Conservation (phyloP, 2,113 vertebrate genomes). For the Zapornia atra region DNA sequence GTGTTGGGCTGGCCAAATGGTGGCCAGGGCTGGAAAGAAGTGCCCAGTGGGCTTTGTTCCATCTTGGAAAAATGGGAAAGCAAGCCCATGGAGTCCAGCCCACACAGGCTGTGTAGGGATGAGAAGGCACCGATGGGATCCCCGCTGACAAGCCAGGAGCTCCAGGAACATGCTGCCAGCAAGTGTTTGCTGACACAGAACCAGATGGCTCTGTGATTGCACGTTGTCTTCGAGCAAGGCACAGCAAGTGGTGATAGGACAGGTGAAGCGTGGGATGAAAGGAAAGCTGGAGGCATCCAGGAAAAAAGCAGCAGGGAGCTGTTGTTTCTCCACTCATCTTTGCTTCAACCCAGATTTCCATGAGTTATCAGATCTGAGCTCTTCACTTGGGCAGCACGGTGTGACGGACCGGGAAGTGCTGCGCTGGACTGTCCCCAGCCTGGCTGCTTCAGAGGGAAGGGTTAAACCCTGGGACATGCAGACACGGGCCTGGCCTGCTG, state of each 20-base stretch:
- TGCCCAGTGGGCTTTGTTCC: not conserved
- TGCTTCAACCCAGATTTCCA: rapidly evolving
- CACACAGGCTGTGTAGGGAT: not conserved
- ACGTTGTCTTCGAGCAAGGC: not conserved
- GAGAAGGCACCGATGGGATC: not conserved
- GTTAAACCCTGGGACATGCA: not conserved
- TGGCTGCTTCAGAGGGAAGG: rapidly evolving
- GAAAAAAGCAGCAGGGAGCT: not conserved
- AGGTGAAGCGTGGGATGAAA: not conserved
- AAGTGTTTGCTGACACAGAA: not conserved
- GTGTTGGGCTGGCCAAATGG: not conserved
- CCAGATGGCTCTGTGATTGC: not conserved
- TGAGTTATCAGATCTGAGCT: not conserved
- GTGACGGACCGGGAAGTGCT: rapidly evolving
- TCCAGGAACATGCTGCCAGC: rapidly evolving
- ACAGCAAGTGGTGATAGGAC: not conserved
- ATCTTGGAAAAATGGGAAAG: not conserved
- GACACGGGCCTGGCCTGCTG: not conserved
- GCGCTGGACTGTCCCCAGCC: not conserved
- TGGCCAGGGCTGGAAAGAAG: not conserved
- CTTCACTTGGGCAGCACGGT: not conserved
- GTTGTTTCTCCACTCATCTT: not conserved
- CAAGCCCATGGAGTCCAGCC: not conserved
- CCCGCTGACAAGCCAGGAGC: not conserved
- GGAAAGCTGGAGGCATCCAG: not conserved